Evolutionary conservation across 2,797 vertebrate genomes (phyloP), one percentile per base, ranked within the genome.

Genomic region (Pangasius macronema): DNA sequence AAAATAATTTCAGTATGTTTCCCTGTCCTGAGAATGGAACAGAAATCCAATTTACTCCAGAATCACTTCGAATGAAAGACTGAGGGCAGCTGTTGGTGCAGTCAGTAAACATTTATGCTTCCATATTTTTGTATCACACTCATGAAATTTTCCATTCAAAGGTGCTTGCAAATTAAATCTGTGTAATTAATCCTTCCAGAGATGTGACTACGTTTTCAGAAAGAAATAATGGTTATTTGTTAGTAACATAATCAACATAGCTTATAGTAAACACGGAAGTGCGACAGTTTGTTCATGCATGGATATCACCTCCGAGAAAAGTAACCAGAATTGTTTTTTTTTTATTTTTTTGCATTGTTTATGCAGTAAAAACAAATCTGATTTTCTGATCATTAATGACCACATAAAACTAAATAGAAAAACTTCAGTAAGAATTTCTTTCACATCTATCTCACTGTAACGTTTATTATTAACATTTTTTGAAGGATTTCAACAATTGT

Each of bases 81-180:
- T 83, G 20, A 51, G 63, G 82, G 61, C 82, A 65, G 61, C 82
- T 68, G 42, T 83, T 68, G 39, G 61, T 55, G 42, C 16, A 68
- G 63, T 51, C 61, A 33, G 82, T 51, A 83, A 83, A 68, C 42
- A 83, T 83, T 51, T 68, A 67, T 83, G 16, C 61, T 33, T 51
- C 33, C 27, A 79, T 61, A 22, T 68, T 67, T 83, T 68, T 36
- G 59, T 7, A 51, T 27, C 7, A 51, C 27, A 30, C 59, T 46
- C 61, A 49, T 49, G 22, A 82, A 82, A 30, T 82, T 81, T 81
- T 81, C 77, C 33, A 59, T 81, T 81, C 33, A 59, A 30, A 65
- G 42, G 59, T 49, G 57, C 46, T 82, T 42, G 59, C 59, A 49
- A 82, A 65, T 82, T 46, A 82, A 65, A 53, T 70, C n/a, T 36